A percentile compares a stretch with the other conserved stretches of the same genome.
These are phyloP conservation scores for Anagyrus pseudococci DNA, from an alignment of 2,888 invertebrate species.

Conservation along the genomic window DNA sequence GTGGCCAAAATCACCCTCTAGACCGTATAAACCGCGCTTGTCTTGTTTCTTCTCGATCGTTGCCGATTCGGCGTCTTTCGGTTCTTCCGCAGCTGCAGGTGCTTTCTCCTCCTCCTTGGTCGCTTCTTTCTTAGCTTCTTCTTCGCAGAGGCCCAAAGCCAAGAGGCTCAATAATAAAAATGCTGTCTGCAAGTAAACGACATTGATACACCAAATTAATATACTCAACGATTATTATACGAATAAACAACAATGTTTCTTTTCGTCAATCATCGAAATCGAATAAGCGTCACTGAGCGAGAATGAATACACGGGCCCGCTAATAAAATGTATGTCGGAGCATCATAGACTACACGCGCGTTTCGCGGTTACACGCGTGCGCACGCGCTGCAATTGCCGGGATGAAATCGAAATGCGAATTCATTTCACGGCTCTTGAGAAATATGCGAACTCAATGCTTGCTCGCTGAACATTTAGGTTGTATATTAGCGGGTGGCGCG, in stretches of 20 bases:
- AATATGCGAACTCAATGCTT: neutral
- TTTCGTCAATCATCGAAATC: too few species aligned
- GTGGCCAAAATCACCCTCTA: conserved; percentile 52
- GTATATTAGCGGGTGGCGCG: neutral
- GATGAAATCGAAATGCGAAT: conserved; percentile 10
- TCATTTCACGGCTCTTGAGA: conserved; percentile 9
- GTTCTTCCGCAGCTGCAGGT: conserved; percentile 30
- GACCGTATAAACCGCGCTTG: conserved; percentile 73
- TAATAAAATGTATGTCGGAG: too few species aligned
- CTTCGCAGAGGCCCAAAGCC: conserved; percentile 48
- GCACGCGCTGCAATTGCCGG: too few species aligned
- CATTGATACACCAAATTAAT: too few species aligned
- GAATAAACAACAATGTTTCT: too few species aligned
- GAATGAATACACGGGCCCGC: too few species aligned
- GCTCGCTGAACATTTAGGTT: conserved; percentile 13
- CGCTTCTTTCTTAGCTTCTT: conserved; percentile 33
- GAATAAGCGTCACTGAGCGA: neutral
- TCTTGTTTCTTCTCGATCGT: conserved; percentile 74
- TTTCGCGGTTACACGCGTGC: too few species aligned
- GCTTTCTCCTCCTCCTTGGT: conserved; percentile 18
- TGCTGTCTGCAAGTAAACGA: conserved; percentile 43
- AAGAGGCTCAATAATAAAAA: conserved; percentile 50
- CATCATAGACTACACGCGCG: too few species aligned
- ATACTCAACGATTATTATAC: too few species aligned
- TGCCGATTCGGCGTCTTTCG: conserved; percentile 54